Base-by-base conservation (phyloP, 2,888 invertebrate genomes). In the Cyrtodaria siliqua region DNA sequence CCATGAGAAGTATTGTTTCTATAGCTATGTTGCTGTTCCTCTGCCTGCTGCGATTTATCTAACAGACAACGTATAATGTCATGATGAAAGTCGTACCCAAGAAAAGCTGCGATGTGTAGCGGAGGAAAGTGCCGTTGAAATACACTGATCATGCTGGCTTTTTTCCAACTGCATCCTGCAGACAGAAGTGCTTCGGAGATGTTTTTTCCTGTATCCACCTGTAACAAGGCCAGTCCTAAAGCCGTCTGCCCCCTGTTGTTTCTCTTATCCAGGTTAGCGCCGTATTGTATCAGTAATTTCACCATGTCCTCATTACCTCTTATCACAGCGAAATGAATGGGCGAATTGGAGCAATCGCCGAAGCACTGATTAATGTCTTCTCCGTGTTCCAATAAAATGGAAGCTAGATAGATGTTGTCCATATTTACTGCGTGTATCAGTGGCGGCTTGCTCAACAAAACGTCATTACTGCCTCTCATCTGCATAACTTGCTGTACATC, bases 361-460 rank as follows among this genome's bases (percentile, higher is more conserved):
- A 78, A 82, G n/a, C 67, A 53, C 63, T 84, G 83, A 50, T 84
- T 83, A 0, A 83, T 69, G 55, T 83, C 84, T 49, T 83, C 86
- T 1, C 84, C 86, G 70, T 82, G 79, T 47, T 86, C 84, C 9
- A 86, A 63, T 1, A 86, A 69, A 27, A 84, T 70, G 1, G 74
- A 74, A 0, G 74, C 79, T 16, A 84, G 76, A 38, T 80, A 83
- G 9, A 74, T 18, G 52, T 86, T 84, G 29, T 74, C 64, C n/a
- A 80, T 73, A 23, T 76, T 64, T 14, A 86, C 75, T 24, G 86
- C 84, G 52, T 80, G 68, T n/a, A 79, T 73, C 20, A 86, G 55
- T 1, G 86, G 86, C 0, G 80, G 82, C 23, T 72, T 74, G 14
- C 74, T 60, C 26, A 82, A 42, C 27, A 66, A 61, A 12, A 84